Base-by-base conservation (phyloP, 2,113 vertebrate genomes). In the Pterocles orientalis region DNA sequence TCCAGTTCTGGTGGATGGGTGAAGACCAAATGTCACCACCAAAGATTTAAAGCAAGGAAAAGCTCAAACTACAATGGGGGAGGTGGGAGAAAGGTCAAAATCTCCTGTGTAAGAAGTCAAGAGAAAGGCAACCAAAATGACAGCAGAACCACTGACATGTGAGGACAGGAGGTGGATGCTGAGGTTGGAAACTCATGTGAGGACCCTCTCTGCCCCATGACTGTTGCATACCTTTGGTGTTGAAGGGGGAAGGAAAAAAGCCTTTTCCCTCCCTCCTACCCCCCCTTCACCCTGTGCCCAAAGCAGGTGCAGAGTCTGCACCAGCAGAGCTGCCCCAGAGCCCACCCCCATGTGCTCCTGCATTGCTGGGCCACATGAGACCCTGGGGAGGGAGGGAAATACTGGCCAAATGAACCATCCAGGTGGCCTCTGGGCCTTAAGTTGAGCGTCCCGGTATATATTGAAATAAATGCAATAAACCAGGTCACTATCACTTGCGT, bases 381-480 rank as follows among this genome's bases (percentile, higher is more conserved):
- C 5, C 24, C 29, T 4, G 1, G 12, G 10, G 16, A 75, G 29
- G 6, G 20, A 51, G 20, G n/a, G 33, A 71, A 87, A 64, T 16
- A 41, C 2, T 2, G 0, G 14, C 51, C 47, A 92, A 62, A 84
- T 21, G 23, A 83, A 33, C 20, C 5, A 11, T 47, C 36, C 82
- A 86, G 56, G 69, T 86, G 72, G 36, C 43, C 36, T 66, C 31
- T 29, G 15, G 4, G 43, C 48, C 61, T 94, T 78, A 73, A 64
- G 69, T 20, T 81, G 76, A 86, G 12, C 9, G 7, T 86, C 36
- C 71, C 15, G 4, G 9, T 75, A 43, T n/a, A 69, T 43, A 54
- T 1, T 34, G 66, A 85, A 95, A 89, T 87, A 87, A 94, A 85
- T 50, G 62, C 58, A 69, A 89, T 82, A 90, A 96, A 94, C 26